Evolutionary conservation across 2,888 invertebrate genomes (phyloP).

Genomic region (Coremacera marginata): DNA sequence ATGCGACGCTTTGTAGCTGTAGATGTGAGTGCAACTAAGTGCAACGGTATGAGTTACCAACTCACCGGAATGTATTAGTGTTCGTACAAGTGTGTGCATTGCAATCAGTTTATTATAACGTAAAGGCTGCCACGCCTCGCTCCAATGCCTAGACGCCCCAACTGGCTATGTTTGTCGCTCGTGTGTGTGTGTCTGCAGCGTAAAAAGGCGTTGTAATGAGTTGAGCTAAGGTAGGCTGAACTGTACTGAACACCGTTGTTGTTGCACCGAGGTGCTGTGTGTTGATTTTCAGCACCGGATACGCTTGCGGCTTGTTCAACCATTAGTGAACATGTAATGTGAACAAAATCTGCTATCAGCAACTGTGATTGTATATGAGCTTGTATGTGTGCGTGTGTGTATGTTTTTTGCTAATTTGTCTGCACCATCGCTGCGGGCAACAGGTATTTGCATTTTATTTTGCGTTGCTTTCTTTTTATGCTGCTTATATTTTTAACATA

Average conservation of each 20-base stretch:
- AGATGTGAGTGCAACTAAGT: constrained; percentile 34
- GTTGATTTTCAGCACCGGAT: constrained; percentile 45
- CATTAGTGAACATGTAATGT: constrained; percentile 66
- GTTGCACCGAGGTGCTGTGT: neutral
- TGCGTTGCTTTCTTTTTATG: neutral
- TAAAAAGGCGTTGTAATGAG: neutral
- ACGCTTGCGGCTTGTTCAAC: constrained; percentile 66
- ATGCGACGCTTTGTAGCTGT: constrained; percentile 11
- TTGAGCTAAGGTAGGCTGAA: neutral
- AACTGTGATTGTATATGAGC: constrained; percentile 38
- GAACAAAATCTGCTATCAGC: constrained; percentile 45
- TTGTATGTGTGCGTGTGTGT: constrained; percentile 28
- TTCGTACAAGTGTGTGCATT: constrained; percentile 6
- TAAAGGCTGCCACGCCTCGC: neutral
- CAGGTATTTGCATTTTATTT: constrained; percentile 39
- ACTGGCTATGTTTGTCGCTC: neutral
- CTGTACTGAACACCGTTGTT: neutral
- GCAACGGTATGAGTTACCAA: constrained; percentile 45
- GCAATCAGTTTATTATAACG: constrained; percentile 27
- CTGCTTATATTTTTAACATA: neutral
- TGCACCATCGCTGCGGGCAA: constrained; percentile 26
- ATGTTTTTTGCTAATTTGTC: constrained; percentile 26
- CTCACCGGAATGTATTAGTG: constrained; percentile 1
- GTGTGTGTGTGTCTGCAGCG: neutral
- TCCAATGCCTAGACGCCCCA: neutral